Evolutionary conservation across 1,140 invertebrate genomes (phyloP).

Genomic region (Cydia strobilella): DNA sequence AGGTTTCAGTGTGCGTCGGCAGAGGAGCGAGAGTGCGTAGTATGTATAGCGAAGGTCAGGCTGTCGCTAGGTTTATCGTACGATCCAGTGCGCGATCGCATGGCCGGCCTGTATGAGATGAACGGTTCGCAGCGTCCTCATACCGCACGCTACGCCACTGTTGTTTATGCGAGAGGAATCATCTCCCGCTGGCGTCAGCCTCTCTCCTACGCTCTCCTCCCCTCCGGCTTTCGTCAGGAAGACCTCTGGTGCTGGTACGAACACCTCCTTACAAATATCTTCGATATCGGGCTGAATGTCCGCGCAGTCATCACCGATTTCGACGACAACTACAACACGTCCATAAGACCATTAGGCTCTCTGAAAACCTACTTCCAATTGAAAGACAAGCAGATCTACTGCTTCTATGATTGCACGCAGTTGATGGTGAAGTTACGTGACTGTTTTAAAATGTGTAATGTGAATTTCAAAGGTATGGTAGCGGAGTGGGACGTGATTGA

Average conservation of each 20-base stretch:
- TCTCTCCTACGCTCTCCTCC: not conserved
- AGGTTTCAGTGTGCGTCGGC: not conserved
- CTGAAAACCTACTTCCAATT: not conserved
- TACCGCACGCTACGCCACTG: not conserved
- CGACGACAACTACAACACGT: not conserved
- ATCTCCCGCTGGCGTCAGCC: not conserved
- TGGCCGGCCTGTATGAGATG: not conserved
- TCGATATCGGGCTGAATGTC: not conserved
- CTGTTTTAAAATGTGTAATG: not conserved
- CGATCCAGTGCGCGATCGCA: not conserved
- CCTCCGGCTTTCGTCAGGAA: not conserved
- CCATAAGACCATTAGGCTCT: not conserved
- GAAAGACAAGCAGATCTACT: not conserved
- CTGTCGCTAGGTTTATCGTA: not conserved
- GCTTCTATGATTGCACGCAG: conserved; percentile 5
- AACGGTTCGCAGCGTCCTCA: not conserved
- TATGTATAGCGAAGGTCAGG: not conserved
- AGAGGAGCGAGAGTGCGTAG: not conserved
- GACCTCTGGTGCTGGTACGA: not conserved
- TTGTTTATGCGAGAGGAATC: not conserved
- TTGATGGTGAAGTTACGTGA: not conserved
- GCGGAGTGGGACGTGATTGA: conserved; percentile 3
- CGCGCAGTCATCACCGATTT: conserved; percentile 9
- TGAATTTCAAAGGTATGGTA: not conserved
- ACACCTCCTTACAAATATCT: not conserved